Base-by-base conservation (phyloP, 1,140 invertebrate species). In the Pachyrhynchus sulphureomaculatus region DNA sequence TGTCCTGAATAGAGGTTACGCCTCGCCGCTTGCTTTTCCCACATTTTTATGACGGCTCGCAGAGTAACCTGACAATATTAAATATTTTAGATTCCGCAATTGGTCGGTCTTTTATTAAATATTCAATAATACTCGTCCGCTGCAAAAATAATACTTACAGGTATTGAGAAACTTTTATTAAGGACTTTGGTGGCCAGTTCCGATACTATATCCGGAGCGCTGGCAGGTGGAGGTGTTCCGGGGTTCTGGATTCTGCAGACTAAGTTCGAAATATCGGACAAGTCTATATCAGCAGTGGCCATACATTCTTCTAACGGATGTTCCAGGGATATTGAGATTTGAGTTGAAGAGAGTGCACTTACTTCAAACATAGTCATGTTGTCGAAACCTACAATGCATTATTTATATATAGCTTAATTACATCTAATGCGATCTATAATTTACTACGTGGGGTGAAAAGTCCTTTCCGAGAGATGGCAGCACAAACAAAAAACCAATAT, bases 261-360 rank as follows among this genome's bases (percentile, higher is more conserved):
- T 76, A 78, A 86, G 82, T 72, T 87, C 0, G 88, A 88, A 9
- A 90, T 85, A 69, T 96, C 93, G 10, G 85, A 82, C 21, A 98
- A 76, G 75, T 96, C 89, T 54, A 98, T 80, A 72, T 97, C 94
- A 12, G 91, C 89, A 0, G 94, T 96, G 0, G 93, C 90, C 83
- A 97, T 88, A 57, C 89, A 90, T 74, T 96, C 93, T 71, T 96
- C 91, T 21, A 90, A 80, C 0, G 95, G 95, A 80, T 98, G 93
- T 75, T 97, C 93, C 75, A 98, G 86, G 24, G 91, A 90, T 3
- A 98, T 85, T 12, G 89, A 91, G 49, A 98, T 86, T 73, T 93
- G 91, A 53, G 93, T 87, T 81, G 89, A 90, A 0, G 92, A 94
- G 2, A 95, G 77, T 4, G 93, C 90, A 66, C 87, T 93, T 62